Evolutionary conservation across 1,140 invertebrate genomes (phyloP).

Genomic region (Bombus affinis): DNA sequence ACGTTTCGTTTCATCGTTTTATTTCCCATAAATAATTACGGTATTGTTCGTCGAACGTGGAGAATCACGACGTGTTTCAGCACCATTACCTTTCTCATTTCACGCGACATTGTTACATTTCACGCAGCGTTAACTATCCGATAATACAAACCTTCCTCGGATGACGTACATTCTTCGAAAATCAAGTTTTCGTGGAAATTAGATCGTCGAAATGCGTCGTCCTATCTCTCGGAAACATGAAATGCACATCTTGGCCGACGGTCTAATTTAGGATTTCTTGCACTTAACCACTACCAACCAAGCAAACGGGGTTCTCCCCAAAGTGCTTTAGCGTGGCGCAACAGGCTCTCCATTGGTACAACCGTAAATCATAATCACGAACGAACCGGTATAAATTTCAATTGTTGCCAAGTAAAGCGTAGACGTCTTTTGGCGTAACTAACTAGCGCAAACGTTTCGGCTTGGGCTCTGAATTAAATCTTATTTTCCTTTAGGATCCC

Average conservation of each 20-base stretch:
- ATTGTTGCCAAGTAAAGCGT: background rate
- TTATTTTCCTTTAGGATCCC: background rate
- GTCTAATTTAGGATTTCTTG: background rate
- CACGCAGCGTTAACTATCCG: conserved; percentile 6
- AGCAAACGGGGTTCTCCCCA: background rate
- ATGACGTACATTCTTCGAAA: background rate
- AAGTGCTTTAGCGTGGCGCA: background rate
- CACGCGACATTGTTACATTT: conserved; percentile 22
- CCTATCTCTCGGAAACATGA: background rate
- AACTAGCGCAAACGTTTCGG: too few relatives aligned
- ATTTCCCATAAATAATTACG: conserved; percentile 8
- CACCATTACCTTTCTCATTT: conserved; percentile 25
- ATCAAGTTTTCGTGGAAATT: conserved; percentile 15
- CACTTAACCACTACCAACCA: background rate
- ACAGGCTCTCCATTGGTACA: conserved; percentile 3
- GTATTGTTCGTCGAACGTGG: background rate
- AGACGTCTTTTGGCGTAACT: background rate
- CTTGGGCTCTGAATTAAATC: background rate
- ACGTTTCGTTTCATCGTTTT: background rate
- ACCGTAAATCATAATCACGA: conserved; percentile 56
- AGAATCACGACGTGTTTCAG: background rate
- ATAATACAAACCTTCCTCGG: background rate
- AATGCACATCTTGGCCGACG: too few relatives aligned
- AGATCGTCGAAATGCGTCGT: background rate
- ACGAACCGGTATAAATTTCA: background rate